phyloP scores from a whole-genome alignment of 23 tunicate genomes.

The Styela clava region DNA sequence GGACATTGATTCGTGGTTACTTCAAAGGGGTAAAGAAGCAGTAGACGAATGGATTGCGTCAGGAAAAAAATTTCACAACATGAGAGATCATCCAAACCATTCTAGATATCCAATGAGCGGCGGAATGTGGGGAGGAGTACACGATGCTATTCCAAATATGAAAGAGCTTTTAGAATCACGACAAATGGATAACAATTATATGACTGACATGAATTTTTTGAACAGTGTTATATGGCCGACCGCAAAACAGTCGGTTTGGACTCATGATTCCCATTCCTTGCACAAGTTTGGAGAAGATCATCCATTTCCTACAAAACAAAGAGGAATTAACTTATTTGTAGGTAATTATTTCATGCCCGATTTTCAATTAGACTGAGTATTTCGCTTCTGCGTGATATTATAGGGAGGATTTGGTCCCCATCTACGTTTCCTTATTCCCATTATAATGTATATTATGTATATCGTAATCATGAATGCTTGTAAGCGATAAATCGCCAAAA shows the following conservation, averaged over 20 bases:
- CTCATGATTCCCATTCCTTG: too few species aligned
- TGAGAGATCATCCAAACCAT: constrained; percentile 16
- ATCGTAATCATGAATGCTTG: too few species aligned
- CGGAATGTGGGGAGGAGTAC: constrained; percentile 7
- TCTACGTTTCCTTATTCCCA: too few species aligned
- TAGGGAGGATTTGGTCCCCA: too few species aligned
- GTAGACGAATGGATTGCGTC: constrained; percentile 15
- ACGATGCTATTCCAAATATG: constrained; percentile 4
- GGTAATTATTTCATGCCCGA: not conserved
- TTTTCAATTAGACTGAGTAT: too few species aligned
- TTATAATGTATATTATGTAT: too few species aligned
- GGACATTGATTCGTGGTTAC: constrained; percentile 4
- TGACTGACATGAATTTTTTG: constrained; percentile 13
- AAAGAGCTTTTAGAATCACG: not conserved
- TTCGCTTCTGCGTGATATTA: too few species aligned
- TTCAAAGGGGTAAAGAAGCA: constrained; percentile 10
- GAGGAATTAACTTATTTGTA: not conserved
- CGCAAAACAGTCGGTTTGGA: constrained; percentile 7
- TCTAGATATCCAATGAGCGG: not conserved
- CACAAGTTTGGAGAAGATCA: constrained; percentile 13
- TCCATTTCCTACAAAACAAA: constrained; percentile 5
- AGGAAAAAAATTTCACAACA: constrained; percentile 11
- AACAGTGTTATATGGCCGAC: not conserved
- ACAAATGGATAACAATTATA: not conserved
- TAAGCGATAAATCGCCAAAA: too few species aligned